Conservation (phyloP, 2,113 vertebrate genomes). For the Craseonycteris thonglongyai region DNA sequence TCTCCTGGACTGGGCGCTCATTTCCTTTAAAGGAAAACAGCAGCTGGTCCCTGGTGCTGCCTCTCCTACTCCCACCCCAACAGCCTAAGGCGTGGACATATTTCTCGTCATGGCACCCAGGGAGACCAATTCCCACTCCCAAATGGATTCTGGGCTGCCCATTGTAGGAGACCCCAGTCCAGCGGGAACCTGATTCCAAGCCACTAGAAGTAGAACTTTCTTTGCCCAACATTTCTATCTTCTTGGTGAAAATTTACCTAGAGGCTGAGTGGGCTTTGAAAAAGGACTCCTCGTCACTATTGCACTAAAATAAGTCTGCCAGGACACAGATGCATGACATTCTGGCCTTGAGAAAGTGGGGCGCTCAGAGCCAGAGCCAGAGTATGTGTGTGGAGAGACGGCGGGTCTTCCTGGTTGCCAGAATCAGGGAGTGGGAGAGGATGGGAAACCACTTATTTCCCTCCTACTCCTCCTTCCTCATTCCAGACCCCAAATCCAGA, state of each 20-base stretch:
- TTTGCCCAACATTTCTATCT: neutral
- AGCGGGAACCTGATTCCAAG: neutral
- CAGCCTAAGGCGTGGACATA: neutral
- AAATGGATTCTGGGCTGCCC: neutral
- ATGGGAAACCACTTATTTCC: conserved; percentile 43
- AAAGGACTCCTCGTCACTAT: neutral
- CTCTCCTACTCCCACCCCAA: neutral
- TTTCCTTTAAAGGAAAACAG: neutral
- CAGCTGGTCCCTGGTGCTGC: neutral
- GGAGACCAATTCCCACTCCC: neutral
- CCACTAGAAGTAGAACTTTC: neutral
- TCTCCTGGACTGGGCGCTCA: neutral
- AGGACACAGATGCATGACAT: conserved; percentile 36
- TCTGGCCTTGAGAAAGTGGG: conserved; percentile 32
- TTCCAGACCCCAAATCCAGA: conserved; percentile 52
- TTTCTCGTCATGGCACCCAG: rapidly evolving
- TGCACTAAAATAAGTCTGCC: no score
- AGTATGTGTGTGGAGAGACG: conserved; percentile 62
- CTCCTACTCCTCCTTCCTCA: conserved; percentile 30
- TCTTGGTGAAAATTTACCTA: neutral
- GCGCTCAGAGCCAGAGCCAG: conserved; percentile 61
- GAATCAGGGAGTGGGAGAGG: conserved; percentile 36
- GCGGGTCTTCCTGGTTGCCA: conserved; percentile 25
- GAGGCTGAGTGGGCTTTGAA: neutral
- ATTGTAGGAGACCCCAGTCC: neutral